Conservation (phyloP, 2,797 vertebrate species). For the Paratrypauchen microcephalus region DNA sequence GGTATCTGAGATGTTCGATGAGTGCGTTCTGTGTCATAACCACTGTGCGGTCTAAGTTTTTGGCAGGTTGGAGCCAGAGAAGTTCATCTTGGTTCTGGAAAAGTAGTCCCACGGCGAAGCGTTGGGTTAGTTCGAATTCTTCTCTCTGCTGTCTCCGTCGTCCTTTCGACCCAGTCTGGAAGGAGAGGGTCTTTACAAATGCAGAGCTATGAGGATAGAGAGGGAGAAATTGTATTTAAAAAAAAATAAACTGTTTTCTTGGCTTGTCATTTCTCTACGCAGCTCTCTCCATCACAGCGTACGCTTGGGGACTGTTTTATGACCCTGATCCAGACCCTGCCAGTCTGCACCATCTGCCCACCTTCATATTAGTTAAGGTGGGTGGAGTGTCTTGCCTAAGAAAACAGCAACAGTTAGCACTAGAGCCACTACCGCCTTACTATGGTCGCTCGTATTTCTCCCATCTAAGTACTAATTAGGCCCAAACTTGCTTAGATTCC, state of each 20-base stretch:
- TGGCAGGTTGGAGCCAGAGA: slow-evolving; percentile 46
- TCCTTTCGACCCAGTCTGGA: slow-evolving; percentile 66
- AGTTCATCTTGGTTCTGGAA: slow-evolving; percentile 68
- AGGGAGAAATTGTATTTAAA: neutral
- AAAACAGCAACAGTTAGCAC: no score
- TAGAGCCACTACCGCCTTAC: no score
- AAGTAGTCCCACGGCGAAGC: slow-evolving; percentile 81
- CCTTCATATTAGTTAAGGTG: no score
- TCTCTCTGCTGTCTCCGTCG: slow-evolving; percentile 81
- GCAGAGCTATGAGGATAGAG: slow-evolving; percentile 37
- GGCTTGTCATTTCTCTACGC: neutral
- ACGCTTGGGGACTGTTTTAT: no score
- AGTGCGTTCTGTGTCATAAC: slow-evolving; percentile 73
- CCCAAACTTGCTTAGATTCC: no score
- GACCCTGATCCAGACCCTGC: no score
- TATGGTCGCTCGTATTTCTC: no score
- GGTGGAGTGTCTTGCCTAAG: no score
- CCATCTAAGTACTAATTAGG: no score
- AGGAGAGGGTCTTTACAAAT: slow-evolving; percentile 73
- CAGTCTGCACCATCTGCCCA: no score
- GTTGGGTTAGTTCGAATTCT: slow-evolving; percentile 81
- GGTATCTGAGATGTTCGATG: slow-evolving; percentile 71
- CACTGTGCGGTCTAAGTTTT: slow-evolving; percentile 24
- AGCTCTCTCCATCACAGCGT: neutral
- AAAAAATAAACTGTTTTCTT: neutral